Evolutionary conservation across 2,888 invertebrate species (phyloP).

Genomic region (Agrotis segetum): DNA sequence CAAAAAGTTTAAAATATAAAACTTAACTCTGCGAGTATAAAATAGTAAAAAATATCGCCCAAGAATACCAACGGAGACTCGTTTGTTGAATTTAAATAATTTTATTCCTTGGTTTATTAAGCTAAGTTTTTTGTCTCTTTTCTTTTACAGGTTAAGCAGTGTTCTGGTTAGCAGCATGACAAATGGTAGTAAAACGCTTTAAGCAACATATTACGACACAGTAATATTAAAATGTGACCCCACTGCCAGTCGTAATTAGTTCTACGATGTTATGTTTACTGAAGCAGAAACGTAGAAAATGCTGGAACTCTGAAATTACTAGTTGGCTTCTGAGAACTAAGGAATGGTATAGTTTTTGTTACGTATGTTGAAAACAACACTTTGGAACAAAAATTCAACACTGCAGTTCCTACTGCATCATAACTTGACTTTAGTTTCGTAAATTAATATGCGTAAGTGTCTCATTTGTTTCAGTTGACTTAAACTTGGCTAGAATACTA

Average conservation of each 20-base stretch:
- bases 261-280: slow-evolving; percentile 21
- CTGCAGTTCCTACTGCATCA: slow-evolving; percentile 12
- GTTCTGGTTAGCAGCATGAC: slow-evolving; percentile 14
- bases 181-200: slow-evolving; percentile 14
- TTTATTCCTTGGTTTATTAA: slow-evolving; percentile 58
- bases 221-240: slow-evolving; percentile 11
- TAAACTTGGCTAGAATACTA: slow-evolving; percentile 21
- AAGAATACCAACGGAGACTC: slow-evolving; percentile 52
- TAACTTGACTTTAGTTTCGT: slow-evolving; percentile 5
- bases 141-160: slow-evolving; percentile 31
- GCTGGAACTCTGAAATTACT: slow-evolving; percentile 26
- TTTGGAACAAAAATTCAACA: slow-evolving; percentile 14
- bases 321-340: slow-evolving; percentile 20
- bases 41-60: slow-evolving; percentile 54
- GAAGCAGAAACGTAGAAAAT: slow-evolving; percentile 17
- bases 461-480: slow-evolving; percentile 27
- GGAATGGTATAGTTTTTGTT: background rate
- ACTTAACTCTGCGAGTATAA: slow-evolving; percentile 38
- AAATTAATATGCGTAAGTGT: slow-evolving; percentile 25
- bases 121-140: slow-evolving; percentile 15
- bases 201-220: slow-evolving; percentile 17
- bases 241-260: slow-evolving; percentile 23
- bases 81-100: slow-evolving; percentile 61
- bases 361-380: background rate
- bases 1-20: slow-evolving; percentile 59